Percentiles rank a stretch among this genome's conserved stretches.
Evolutionary conservation across 2,888 invertebrate species (phyloP).

Genomic region (Chalcis sispes): DNA sequence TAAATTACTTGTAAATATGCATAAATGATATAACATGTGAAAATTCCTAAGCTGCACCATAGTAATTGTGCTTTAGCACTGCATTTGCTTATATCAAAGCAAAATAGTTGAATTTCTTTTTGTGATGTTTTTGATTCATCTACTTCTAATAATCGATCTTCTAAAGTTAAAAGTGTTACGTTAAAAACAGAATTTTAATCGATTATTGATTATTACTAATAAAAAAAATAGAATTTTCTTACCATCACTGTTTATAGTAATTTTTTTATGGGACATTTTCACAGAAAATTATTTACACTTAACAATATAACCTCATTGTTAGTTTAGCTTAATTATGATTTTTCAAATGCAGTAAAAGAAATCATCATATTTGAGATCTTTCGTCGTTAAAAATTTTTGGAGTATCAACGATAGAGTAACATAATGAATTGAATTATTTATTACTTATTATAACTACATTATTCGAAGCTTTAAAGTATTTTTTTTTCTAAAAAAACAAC

Average conservation of each 20-base stretch:
- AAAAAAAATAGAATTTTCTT: slow-evolving; percentile 12
- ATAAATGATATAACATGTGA: slow-evolving; percentile 92
- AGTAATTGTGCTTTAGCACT: slow-evolving; percentile 84
- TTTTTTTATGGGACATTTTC: slow-evolving; percentile 48
- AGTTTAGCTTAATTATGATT: not conserved
- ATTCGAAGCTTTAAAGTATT: not conserved
- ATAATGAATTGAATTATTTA: not conserved
- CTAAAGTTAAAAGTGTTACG: not conserved
- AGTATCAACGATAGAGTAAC: too few species aligned
- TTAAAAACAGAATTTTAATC: not conserved
- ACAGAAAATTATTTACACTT: slow-evolving; percentile 1
- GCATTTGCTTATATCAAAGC: slow-evolving; percentile 84
- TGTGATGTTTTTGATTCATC: not conserved
- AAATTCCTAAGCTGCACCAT: slow-evolving; percentile 87
- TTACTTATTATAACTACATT: not conserved
- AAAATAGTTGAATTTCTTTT: slow-evolving; percentile 81
- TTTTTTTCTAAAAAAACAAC: slow-evolving; percentile 15
- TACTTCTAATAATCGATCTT: slow-evolving; percentile 10
- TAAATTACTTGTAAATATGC: slow-evolving; percentile 86
- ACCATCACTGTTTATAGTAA: slow-evolving; percentile 32
- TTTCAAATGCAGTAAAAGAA: not conserved
- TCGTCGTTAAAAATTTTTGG: not conserved
- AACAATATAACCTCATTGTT: not conserved
- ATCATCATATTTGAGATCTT: not conserved
- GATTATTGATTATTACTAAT: not conserved